Conservation (phyloP, 2,888 invertebrate genomes). For the Meghimatium bilineatum region DNA sequence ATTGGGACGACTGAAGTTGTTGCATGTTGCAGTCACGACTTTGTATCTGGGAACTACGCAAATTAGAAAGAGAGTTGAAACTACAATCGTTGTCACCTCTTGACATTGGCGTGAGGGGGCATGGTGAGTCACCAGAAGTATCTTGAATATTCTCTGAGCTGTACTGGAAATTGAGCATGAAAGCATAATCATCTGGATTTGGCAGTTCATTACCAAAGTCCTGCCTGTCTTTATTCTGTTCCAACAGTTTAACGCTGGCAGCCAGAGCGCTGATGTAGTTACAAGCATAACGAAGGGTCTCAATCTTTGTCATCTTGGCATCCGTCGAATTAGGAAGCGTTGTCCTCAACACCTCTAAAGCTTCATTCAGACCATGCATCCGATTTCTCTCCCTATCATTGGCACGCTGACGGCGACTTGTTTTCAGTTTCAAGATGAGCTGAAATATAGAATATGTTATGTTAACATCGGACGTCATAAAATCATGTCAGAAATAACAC, state of each 20-base stretch:
- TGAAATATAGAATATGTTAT: constrained; percentile 11
- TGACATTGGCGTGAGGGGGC: constrained; percentile 9
- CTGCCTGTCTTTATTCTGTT: constrained; percentile 34
- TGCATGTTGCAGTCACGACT: not conserved
- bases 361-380: constrained; percentile 84
- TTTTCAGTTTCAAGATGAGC: constrained; percentile 81
- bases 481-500: too few species aligned
- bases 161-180: constrained; percentile 47
- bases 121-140: not conserved
- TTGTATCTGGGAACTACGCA: not conserved
- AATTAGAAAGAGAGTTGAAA: not conserved
- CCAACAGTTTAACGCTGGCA: constrained; percentile 53
- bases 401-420: constrained; percentile 80
- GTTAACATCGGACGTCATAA: too few species aligned
- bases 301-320: constrained; percentile 81
- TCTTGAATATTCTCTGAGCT: constrained; percentile 30
- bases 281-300: constrained; percentile 89
- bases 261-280: constrained; percentile 96
- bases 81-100: constrained; percentile 1
- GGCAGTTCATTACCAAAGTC: constrained; percentile 28
- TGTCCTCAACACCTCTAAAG: constrained; percentile 81
- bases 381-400: constrained; percentile 83
- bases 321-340: constrained; percentile 79
- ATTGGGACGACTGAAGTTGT: not conserved
- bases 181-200: constrained; percentile 46